Percentiles rank a stretch among this genome's conserved stretches.
phyloP scores from a whole-genome alignment of 2,888 invertebrate genomes.

The Aphelenchoides bicaudatus region DNA sequence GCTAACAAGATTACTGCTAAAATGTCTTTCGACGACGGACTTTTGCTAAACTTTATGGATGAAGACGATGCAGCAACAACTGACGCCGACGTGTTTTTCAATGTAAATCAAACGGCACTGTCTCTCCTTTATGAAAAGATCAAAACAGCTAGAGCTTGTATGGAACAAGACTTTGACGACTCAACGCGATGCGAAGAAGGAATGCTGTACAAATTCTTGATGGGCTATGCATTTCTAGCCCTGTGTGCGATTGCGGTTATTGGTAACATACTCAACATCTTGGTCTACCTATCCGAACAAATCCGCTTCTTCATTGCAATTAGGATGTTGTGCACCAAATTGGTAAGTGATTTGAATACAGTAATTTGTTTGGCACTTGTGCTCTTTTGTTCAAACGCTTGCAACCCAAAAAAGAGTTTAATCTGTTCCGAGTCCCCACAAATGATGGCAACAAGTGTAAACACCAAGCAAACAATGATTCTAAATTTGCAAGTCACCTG shows the following conservation, averaged over 20 bases:
- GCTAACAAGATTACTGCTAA: too few relatives aligned
- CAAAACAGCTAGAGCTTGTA: not conserved
- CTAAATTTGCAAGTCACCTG: too few relatives aligned
- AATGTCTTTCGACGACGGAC: too few relatives aligned
- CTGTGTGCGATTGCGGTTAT: conserved; percentile 50
- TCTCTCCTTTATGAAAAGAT: conserved; percentile 5
- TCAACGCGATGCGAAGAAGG: conserved; percentile 42
- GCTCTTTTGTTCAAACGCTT: conserved; percentile 1
- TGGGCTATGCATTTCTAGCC: conserved; percentile 52
- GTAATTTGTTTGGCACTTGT: not conserved
- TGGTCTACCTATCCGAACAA: conserved; percentile 56
- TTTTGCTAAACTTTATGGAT: too few relatives aligned
- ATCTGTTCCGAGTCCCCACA: too few relatives aligned
- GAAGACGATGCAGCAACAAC: too few relatives aligned
- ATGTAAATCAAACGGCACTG: conserved; percentile 8
- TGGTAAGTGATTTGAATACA: conserved; percentile 36
- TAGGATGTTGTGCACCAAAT: conserved; percentile 53
- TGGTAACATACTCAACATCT: conserved; percentile 51
- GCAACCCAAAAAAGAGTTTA: not conserved
- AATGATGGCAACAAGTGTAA: too few relatives aligned
- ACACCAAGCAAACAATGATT: too few relatives aligned
- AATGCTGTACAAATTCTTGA: conserved; percentile 40
- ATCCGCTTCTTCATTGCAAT: conserved; percentile 56
- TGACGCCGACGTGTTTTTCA: too few relatives aligned
- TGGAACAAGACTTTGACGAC: not conserved